These are phyloP conservation scores for Muntiacus reevesi DNA, from an alignment of 2,113 vertebrate genomes.

Conservation along the genomic window DNA sequence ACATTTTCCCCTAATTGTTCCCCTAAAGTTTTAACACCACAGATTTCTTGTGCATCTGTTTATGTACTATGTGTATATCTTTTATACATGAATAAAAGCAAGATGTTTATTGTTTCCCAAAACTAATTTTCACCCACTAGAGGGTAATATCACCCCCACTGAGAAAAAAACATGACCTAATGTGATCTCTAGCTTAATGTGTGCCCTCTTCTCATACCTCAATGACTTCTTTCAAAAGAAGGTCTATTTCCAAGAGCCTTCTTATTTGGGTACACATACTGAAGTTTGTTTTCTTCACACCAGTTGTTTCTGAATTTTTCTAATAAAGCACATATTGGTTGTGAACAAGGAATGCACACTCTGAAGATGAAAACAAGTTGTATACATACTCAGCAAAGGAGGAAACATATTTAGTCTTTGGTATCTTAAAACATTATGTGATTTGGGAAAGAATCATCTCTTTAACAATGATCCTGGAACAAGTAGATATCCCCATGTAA, in stretches of 20 bases:
- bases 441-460: background rate
- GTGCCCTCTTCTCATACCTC: background rate
- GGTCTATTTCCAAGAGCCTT: background rate
- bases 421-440: background rate
- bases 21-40: background rate
- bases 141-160: background rate
- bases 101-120: background rate
- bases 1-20: background rate
- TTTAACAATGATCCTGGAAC: background rate
- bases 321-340: background rate
- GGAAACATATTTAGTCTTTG: background rate
- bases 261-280: background rate
- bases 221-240: background rate
- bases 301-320: background rate
- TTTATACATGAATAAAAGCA: background rate
- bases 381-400: background rate
- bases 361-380: background rate
- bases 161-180: background rate
- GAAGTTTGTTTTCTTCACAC: background rate
- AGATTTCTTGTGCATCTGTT: background rate
- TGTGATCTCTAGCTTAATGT: background rate
- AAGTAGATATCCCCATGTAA: background rate
- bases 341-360: background rate
- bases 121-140: background rate
- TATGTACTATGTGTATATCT: background rate